Percentiles rank a stretch among this genome's conserved stretches.
phyloP scores from a whole-genome alignment of 2,888 invertebrate species.

The Drosophila anceps region DNA sequence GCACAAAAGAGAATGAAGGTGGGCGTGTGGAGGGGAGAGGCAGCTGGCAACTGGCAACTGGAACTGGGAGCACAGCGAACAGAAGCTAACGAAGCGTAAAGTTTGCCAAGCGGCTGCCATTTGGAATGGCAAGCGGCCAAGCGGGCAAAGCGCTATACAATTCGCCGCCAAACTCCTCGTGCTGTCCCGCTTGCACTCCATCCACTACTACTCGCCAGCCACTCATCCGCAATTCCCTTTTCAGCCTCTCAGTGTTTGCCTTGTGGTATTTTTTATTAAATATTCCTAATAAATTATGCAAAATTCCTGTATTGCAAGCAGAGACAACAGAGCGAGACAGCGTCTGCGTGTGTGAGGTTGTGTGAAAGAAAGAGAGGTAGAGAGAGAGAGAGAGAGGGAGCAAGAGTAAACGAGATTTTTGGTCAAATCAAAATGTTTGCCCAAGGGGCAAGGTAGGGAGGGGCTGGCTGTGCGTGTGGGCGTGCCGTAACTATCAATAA shows the following conservation, averaged over 20 bases:
- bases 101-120: conserved; percentile 74
- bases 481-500: conserved; percentile 76
- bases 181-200: background rate
- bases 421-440: conserved; percentile 73
- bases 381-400: background rate
- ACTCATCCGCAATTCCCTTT: conserved; percentile 50
- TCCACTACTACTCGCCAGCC: background rate
- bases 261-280: conserved; percentile 79
- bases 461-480: conserved; percentile 47
- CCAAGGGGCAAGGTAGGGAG: conserved; percentile 10
- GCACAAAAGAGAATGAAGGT: conserved; percentile 21
- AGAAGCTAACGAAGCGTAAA: conserved; percentile 80
- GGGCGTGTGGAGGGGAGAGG: background rate
- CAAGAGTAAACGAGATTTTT: conserved; percentile 22
- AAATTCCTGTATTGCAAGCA: conserved; percentile 72
- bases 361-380: background rate
- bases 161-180: conserved; percentile 4
- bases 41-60: conserved; percentile 9
- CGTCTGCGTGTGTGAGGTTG: background rate
- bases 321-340: conserved; percentile 32
- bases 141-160: conserved; percentile 32
- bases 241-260: conserved; percentile 64
- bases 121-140: conserved; percentile 56
- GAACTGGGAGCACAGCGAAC: conserved; percentile 56
- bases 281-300: conserved; percentile 80